Conservation (phyloP, 2,888 invertebrate genomes). For the Aromia moschata region DNA sequence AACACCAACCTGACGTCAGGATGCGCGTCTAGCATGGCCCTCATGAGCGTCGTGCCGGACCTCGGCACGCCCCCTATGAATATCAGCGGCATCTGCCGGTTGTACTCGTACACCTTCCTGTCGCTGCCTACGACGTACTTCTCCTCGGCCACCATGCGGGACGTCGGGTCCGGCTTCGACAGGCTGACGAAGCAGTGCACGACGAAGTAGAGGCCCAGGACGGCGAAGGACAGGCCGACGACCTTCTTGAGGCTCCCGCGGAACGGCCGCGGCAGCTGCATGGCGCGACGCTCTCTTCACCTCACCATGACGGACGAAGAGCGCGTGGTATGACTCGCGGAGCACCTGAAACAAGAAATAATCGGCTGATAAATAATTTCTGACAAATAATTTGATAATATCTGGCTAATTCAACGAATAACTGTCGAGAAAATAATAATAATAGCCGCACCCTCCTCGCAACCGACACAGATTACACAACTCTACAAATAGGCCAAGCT, state of each 20-base stretch:
- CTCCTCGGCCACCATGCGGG: constrained; percentile 60
- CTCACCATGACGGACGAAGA: constrained; percentile 30
- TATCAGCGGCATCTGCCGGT: constrained; percentile 90
- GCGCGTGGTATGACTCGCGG: not conserved
- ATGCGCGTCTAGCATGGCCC: constrained; percentile 98
- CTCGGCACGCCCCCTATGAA: constrained; percentile 98
- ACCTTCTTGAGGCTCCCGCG: constrained; percentile 44
- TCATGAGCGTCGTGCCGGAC: constrained; percentile 96
- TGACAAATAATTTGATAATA: no score
- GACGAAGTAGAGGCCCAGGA: constrained; percentile 36
- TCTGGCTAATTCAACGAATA: no score
- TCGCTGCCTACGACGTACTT: constrained; percentile 72
- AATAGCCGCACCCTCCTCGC: no score
- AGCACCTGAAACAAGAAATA: not conserved
- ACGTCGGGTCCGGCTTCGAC: constrained; percentile 36
- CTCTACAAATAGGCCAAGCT: no score
- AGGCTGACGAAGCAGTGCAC: constrained; percentile 35
- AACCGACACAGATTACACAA: no score
- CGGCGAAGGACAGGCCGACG: constrained; percentile 36
- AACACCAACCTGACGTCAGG: constrained; percentile 88
- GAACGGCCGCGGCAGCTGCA: constrained; percentile 47
- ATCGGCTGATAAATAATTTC: no score
- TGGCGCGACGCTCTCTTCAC: constrained; percentile 33
- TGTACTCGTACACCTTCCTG: constrained; percentile 76
- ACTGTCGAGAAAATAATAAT: no score